These are phyloP conservation scores for Ctena decussata DNA, from an alignment of 2,888 invertebrate species.

Conservation along the genomic window DNA sequence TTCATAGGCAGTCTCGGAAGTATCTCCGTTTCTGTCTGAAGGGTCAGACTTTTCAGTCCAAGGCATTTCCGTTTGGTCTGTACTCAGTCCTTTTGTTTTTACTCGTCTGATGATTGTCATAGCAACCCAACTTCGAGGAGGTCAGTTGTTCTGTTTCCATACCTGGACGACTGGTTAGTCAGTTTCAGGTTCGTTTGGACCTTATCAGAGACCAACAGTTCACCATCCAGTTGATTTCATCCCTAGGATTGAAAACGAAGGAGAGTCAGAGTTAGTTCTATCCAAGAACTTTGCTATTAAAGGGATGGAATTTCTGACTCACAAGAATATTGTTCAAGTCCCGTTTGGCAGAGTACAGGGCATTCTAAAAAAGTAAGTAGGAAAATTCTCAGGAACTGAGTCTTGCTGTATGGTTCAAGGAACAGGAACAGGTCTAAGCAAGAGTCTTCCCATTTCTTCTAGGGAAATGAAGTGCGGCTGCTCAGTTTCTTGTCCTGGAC, in stretches of 20 bases:
- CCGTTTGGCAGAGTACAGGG: not conserved
- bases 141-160: not conserved
- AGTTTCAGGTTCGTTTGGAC: not conserved
- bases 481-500: constrained; percentile 19
- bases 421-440: not conserved
- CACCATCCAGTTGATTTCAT: not conserved
- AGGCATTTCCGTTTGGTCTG: not conserved
- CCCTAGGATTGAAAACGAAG: constrained; percentile 1
- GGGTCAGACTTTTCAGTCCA: not conserved
- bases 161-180: not conserved
- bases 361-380: too few species aligned
- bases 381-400: too few species aligned
- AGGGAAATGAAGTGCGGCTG: constrained; percentile 1
- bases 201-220: not conserved
- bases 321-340: not conserved
- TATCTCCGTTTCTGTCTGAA: not conserved
- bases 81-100: not conserved
- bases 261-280: constrained; percentile 28
- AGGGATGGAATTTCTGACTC: not conserved
- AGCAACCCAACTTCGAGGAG: not conserved
- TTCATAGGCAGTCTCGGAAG: not conserved
- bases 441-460: constrained; percentile 9
- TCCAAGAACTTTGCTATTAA: constrained; percentile 33
- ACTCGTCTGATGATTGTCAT: not conserved
- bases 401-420: not conserved